A percentile compares a stretch with the other conserved stretches of the same genome.
These are phyloP conservation scores for Prinia subflava DNA, from an alignment of 2,113 vertebrate genomes.

Conservation along the genomic window DNA sequence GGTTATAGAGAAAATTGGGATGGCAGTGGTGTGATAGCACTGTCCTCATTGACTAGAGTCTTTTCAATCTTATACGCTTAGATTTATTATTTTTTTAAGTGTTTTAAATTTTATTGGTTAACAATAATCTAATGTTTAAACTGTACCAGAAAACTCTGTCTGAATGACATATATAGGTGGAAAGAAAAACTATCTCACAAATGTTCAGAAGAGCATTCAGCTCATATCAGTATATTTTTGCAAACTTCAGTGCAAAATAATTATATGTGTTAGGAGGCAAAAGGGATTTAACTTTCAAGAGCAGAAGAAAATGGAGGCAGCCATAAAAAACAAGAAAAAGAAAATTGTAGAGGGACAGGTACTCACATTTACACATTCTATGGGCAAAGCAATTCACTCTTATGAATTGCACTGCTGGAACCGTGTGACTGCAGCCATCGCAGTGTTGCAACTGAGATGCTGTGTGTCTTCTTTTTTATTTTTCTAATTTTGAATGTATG, in stretches of 20 bases:
- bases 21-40: background rate
- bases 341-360: background rate
- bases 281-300: background rate
- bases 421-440: rapidly evolving
- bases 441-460: background rate
- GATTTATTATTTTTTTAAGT: background rate
- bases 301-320: background rate
- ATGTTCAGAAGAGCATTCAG: background rate
- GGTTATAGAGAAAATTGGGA: background rate
- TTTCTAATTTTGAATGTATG: background rate
- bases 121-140: background rate
- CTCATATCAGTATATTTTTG: background rate
- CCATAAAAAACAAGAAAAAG: background rate
- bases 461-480: background rate
- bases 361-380: background rate
- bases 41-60: background rate
- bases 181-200: background rate
- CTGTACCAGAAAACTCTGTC: background rate
- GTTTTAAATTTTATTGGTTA: background rate
- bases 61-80: background rate
- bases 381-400: background rate
- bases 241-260: background rate
- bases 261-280: background rate
- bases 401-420: background rate
- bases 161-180: background rate